phyloP scores from a whole-genome alignment of 2,113 vertebrate genomes.

The Hyaena hyaena region DNA sequence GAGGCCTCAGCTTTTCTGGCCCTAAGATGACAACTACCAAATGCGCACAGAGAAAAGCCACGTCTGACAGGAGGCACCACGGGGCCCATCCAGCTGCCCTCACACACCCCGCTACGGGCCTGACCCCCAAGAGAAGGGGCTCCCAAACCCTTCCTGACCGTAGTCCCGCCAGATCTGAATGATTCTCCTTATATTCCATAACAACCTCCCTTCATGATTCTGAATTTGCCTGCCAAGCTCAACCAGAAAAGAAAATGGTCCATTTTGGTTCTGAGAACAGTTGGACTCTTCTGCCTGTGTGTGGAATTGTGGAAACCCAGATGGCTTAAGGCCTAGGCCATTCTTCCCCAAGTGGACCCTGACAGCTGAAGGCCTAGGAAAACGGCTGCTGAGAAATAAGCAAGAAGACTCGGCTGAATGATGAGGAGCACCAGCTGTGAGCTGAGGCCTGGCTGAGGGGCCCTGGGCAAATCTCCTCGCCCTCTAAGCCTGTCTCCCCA shows the following conservation, averaged over 20 bases:
- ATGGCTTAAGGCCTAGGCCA: not conserved
- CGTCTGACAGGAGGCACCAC: not conserved
- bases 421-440: not conserved
- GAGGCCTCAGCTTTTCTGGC: not conserved
- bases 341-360: not conserved
- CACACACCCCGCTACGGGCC: not conserved
- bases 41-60: not conserved
- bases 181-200: not conserved
- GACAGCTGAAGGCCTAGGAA: not conserved
- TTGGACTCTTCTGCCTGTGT: conserved; percentile 36
- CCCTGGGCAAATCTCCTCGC: not conserved
- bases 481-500: not conserved
- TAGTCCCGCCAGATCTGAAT: not conserved
- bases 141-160: not conserved
- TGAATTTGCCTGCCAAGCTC: not conserved
- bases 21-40: conserved; percentile 27
- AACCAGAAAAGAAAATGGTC: conserved; percentile 2
- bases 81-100: not conserved
- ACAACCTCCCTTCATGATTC: conserved; percentile 1
- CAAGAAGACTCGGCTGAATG: not conserved
- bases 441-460: not conserved
- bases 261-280: not conserved
- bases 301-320: not conserved
- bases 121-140: not conserved
- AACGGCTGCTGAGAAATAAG: not conserved